A percentile compares a stretch with the other conserved stretches of the same genome.
These are phyloP conservation scores for Desoria tigrina DNA, from an alignment of 2,888 invertebrate genomes.

Conservation along the genomic window DNA sequence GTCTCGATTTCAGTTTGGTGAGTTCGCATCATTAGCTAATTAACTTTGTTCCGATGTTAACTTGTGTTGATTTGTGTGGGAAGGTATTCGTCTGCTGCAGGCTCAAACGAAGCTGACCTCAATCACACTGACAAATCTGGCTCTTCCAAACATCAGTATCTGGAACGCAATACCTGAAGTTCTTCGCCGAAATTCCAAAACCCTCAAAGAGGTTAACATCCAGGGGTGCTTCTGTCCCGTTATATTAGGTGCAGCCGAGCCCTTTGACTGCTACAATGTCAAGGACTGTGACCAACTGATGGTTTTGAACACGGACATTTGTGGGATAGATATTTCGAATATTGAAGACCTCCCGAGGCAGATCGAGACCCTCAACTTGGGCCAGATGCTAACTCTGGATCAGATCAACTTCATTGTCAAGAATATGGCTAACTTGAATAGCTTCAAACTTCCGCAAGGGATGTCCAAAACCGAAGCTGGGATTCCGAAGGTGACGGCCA, in stretches of 20 bases:
- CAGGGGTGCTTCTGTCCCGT: not conserved
- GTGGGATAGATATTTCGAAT: slow-evolving; percentile 12
- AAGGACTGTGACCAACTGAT: too few species aligned
- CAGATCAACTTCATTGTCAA: slow-evolving; percentile 20
- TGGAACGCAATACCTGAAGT: not conserved
- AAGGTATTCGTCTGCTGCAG: not conserved
- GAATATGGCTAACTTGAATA: slow-evolving; percentile 15
- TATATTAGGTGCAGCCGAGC: not conserved
- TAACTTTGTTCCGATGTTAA: too few species aligned
- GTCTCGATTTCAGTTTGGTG: not conserved
- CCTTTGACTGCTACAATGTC: too few species aligned
- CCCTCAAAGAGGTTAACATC: not conserved
- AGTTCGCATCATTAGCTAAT: too few species aligned
- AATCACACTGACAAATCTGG: not conserved
- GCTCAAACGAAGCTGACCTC: not conserved
- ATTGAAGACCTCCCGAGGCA: slow-evolving; percentile 21
- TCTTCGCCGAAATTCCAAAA: not conserved
- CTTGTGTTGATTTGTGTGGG: too few species aligned
- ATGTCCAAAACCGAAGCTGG: not conserved
- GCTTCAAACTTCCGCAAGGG: slow-evolving; percentile 13
- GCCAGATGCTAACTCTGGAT: slow-evolving; percentile 17
- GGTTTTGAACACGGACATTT: not conserved
- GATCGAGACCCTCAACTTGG: slow-evolving; percentile 16
- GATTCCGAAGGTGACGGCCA: not conserved
- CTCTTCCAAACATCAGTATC: not conserved